Evolutionary conservation across 2,797 vertebrate species (phyloP), one percentile per base, ranked within the genome.

Genomic region (Peromyscus nudipes): DNA sequence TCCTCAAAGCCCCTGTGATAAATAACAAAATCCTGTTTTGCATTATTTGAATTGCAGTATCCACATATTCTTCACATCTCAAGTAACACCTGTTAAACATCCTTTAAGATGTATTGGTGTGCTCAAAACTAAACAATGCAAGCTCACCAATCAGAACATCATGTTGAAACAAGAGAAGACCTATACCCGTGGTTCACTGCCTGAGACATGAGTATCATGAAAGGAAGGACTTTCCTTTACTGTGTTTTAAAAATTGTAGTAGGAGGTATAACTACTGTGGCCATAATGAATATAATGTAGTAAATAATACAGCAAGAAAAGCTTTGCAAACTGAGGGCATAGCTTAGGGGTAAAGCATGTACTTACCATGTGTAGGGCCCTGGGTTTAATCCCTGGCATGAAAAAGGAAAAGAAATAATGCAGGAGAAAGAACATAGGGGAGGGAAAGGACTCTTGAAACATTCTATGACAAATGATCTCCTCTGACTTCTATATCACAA

Each of bases 121-220:
- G 82, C 27, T 80, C 27, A 64, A 81, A 94, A 93, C 77, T 76
- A 76, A 76, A 64, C 37, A 85, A 89, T 43, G 52, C 21, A 62
- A 8, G 1, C 46, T 88, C 21, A 37, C 17, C 57, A 1, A 46
- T 92, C 79, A 95, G n/a, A 82, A 64, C 12, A 85, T 0, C 10
- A 4, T n/a, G 62, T 19, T 82, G 31, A 69, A 81, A 16, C 77
- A 52, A 16, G 40, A 43, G 52, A 55, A 55, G 52, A 55, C 40
- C n/a, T 8, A 49, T 4, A 5, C 23, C 52, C 6, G 4, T 4
- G 1, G 16, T 73, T 83, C 19, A 57, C 14, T 60, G 62, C n/a
- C 31, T 92, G 25, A 90, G 73, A 90, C 4, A 64, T 29, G 12
- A 91, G 8, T 27, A 40, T 55, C 0, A 3, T 60, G 25, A 52